Evolutionary conservation across 2,797 vertebrate genomes (phyloP), one percentile per base, ranked within the genome.

Genomic region (Amazonetta brasiliensis): DNA sequence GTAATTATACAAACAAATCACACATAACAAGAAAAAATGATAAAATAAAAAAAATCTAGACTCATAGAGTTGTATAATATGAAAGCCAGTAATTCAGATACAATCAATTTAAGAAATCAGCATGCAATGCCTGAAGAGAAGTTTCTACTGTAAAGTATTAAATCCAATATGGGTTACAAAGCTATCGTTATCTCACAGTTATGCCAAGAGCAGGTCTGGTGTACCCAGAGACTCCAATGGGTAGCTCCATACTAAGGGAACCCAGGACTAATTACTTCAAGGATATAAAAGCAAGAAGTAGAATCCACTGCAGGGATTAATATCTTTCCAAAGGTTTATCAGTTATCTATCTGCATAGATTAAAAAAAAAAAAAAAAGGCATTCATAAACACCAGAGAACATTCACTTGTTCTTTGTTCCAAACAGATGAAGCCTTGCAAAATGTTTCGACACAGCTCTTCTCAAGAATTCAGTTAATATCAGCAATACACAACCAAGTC

Each of bases 1-100:
- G 26, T 90, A 84, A 91, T 89, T 93, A 76, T 33, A 80, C 72
- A 94, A 93, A 92, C 67, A 95, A 90, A 93, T 91, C 91, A 81
- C 25, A 48, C 35, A 26, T 76, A 78, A 41, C 35, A 84, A 91
- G 50, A 30, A 88, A 92, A 91, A 74, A 1, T 25, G 76, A 54
- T 77, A 62, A 76, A 90, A 75, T 48, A 64, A 63, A 78, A 78
- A 80, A 48, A 43, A 16, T 84, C 80, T 93, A 78, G 67, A 68
- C 62, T 41, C 23, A 77, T 3, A 18, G 41, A 80, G 19, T 13
- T 43, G 37, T 46, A 88, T 58, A 94, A 89, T 68, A 72, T 1
- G 4, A 80, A 80, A 80, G 44, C 31, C 64, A 77, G 72, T 92
- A 77, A 78, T 72, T 85, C 54, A 91, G 73, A 96, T 94, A 44